Base-by-base conservation (phyloP, 2,888 invertebrate genomes). In the Nomada ruficornis region DNA sequence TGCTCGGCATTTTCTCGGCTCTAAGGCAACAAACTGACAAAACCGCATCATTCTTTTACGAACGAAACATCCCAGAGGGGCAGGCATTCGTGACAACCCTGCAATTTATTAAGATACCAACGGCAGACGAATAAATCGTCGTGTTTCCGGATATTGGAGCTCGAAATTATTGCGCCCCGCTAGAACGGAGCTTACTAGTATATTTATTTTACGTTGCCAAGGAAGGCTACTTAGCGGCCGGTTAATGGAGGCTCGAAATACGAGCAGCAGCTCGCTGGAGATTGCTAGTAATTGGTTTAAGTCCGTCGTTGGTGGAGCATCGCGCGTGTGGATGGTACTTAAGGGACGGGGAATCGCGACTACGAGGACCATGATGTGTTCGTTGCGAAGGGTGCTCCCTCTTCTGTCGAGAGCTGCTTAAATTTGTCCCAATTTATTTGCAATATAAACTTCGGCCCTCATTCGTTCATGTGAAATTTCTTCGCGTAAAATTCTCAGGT, bases 61-160 rank as follows among this genome's bases (percentile, higher is more conserved):
- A 57, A 50, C 47, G 36, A n/a, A 63, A 57, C 50, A 26, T 69
- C 55, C 26, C 63, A 11, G 23, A 18, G 9, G 13, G 50, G 36
- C 29, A 18, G 18, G 55, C 64, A 20, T 18, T 44, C 54, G 26
- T 55, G 77, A 71, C 62, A 71, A 68, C 36, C 72, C 36, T 67
- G 69, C 83, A 75, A 85, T 85, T 85, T 85, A 85, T 80, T 78
- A 80, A 36, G 36, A 65, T 65, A n/a, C 74, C 69, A 44, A 18
- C 29, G 59, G 60, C 47, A 60, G 60, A 67, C 59, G 59, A 77
- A 85, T 85, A 85, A 80, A 85, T 85, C 77, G 67, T 52, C 13
- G 64, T 44, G 72, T 76, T 76, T 67, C 69, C 52, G 52, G 69
- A 65, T 80, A 77, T 77, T 77, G 63, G 52, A 50, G 15, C 68